Conservation (phyloP, 2,797 vertebrate species). For the Dendrocincla fuliginosa region DNA sequence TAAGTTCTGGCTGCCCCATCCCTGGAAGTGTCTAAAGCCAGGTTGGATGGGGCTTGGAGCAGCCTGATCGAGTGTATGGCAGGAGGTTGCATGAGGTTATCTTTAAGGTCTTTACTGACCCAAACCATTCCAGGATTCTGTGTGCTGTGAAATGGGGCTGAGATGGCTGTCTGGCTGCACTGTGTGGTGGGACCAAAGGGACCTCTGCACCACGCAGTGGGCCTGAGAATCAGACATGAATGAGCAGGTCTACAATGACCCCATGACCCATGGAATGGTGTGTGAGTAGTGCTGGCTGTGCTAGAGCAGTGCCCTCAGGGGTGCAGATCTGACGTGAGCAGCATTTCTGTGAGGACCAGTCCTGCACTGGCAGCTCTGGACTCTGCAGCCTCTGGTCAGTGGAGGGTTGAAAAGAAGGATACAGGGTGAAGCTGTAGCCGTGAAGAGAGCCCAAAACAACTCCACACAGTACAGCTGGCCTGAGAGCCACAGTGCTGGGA, state of each 20-base stretch:
- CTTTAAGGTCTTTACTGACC: background rate
- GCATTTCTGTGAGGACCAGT: no score
- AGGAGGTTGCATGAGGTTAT: background rate
- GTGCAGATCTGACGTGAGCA: background rate
- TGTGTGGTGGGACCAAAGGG: background rate
- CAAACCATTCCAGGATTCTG: background rate
- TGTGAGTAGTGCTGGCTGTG: fast-evolving
- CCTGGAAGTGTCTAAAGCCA: background rate
- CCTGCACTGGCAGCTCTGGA: background rate
- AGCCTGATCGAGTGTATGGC: background rate
- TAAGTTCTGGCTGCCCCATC: background rate
- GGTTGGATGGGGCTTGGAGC: background rate
- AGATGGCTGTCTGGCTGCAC: background rate
- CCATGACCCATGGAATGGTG: fast-evolving
- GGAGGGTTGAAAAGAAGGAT: background rate
- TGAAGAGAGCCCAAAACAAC: background rate
- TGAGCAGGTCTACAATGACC: background rate
- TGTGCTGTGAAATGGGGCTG: background rate
- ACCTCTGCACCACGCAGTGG: no score
- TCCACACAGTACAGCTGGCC: background rate
- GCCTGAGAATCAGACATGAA: fast-evolving
- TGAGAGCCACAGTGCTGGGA: background rate
- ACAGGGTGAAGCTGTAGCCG: background rate
- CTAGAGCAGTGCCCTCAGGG: background rate
- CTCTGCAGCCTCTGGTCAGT: background rate